A percentile compares a stretch with the other conserved stretches of the same genome.
Conservation (phyloP, 2,888 invertebrate species). For the Diachrysia chrysitis region DNA sequence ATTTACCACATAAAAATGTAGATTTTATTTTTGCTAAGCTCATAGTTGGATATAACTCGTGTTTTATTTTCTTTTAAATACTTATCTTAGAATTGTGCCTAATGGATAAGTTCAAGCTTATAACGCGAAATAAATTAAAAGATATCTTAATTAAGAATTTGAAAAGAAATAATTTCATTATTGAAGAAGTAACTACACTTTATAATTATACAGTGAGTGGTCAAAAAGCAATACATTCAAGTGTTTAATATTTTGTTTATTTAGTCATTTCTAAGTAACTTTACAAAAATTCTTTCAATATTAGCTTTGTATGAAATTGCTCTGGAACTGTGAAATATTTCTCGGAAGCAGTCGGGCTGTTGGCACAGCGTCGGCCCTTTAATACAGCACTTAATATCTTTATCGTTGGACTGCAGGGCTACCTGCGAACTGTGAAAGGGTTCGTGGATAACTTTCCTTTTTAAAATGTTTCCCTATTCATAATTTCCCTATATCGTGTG, state of each 20-base stretch:
- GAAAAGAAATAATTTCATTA: no score
- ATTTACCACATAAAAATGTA: neutral
- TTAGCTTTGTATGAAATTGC: neutral
- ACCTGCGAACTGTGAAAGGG: neutral
- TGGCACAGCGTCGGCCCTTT: neutral
- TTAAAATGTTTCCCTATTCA: neutral
- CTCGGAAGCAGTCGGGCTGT: conserved; percentile 1
- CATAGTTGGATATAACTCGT: no score
- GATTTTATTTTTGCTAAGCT: neutral
- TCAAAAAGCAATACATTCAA: neutral
- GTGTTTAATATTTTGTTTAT: neutral
- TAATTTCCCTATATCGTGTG: neutral
- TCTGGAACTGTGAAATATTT: neutral
- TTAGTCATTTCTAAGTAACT: neutral
- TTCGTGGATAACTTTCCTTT: neutral
- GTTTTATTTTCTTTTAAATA: no score
- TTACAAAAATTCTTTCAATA: neutral
- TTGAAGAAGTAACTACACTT: no score
- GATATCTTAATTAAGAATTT: no score
- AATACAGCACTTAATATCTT: neutral
- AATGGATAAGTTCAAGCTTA: no score
- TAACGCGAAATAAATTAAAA: no score
- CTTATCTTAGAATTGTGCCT: no score
- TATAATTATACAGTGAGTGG: neutral
- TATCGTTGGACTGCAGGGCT: neutral